These are phyloP conservation scores for Microctonus aethiopoides DNA, from an alignment of 2,888 invertebrate genomes.

Conservation along the genomic window DNA sequence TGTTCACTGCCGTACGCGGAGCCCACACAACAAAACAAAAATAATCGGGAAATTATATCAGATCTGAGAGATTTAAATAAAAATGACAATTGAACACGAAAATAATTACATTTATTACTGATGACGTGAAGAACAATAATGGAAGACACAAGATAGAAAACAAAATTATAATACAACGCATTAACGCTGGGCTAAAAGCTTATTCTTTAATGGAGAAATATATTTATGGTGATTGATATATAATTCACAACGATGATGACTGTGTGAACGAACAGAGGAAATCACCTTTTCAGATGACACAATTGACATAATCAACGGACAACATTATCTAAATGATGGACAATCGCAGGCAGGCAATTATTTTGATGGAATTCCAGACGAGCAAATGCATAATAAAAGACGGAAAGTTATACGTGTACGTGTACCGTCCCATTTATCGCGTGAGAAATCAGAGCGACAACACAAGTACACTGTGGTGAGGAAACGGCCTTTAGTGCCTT, in stretches of 20 bases:
- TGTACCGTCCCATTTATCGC: conserved; percentile 57
- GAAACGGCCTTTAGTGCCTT: conserved; percentile 55
- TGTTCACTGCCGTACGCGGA: conserved; percentile 60
- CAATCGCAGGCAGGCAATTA: conserved; percentile 24
- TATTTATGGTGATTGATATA: conserved; percentile 29
- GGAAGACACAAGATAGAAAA: conserved; percentile 9
- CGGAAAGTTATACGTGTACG: conserved; percentile 63
- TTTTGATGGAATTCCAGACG: conserved; percentile 16
- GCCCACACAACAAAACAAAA: conserved; percentile 59
- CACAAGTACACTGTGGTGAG: conserved; percentile 62
- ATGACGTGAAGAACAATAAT: neutral
- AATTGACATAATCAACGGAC: conserved; percentile 39
- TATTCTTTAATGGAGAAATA: conserved; percentile 12
- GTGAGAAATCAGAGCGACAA: conserved; percentile 51
- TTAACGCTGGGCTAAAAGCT: conserved; percentile 33
- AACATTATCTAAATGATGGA: conserved; percentile 39
- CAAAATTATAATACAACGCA: conserved; percentile 21
- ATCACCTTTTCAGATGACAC: conserved; percentile 49
- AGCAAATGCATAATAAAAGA: conserved; percentile 41
- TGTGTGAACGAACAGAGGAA: conserved; percentile 37
- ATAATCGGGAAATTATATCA: conserved; percentile 11
- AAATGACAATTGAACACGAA: conserved; percentile 25
- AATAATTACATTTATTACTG: conserved; percentile 11
- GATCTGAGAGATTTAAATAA: neutral
- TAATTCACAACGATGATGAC: conserved; percentile 10